Base-by-base conservation (phyloP, 1,140 invertebrate genomes). In the Platorchestia sp. region DNA sequence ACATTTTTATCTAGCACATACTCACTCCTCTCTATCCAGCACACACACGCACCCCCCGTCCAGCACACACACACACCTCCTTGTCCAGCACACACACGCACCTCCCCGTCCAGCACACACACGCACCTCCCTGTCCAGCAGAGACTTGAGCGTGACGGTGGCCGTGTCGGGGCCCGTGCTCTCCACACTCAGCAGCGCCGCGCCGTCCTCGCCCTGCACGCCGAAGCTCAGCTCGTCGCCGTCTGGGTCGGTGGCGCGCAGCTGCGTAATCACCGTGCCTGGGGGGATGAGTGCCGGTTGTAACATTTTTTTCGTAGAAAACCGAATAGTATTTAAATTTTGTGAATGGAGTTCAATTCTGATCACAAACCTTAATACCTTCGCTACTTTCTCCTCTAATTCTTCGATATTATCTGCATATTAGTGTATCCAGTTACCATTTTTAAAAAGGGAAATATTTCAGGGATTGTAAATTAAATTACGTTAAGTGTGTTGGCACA, bases 101-200 rank as follows among this genome's bases (percentile, higher is more conserved):
- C 47, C 47, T 51, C 6, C 47, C 6, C 6, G 7, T 10, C 47
- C 47, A 19, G 19, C 19, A 51, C 6, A 51, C 41, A n/a, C 22
- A 95, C 93, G 96, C 97, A 98, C 98, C 97, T 99, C 99, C 97
- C 99, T 98, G 97, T 99, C 99, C 96, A 99, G 98, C 97, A 99
- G 98, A 97, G 98, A 98, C 97, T 98, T 98, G 97, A 99, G 97
- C 97, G 98, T 98, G 96, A 99, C 97, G 97, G 99, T 98, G 96
- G 99, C 99, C 97, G 99, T 98, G 97, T 98, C 98, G 91, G 97
- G 97, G 95, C 98, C 98, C 95, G 98, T 98, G 97, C 98, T 98
- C 97, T 99, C 98, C 95, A 99, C 98, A 97, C 98, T 97, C 96
- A 99, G 98, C 95, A 99, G 98, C 97, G 99, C 98, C 97, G 98